A percentile compares a stretch with the other conserved stretches of the same genome.
phyloP scores from a whole-genome alignment of 2,797 vertebrate genomes.

The Gila robusta region DNA sequence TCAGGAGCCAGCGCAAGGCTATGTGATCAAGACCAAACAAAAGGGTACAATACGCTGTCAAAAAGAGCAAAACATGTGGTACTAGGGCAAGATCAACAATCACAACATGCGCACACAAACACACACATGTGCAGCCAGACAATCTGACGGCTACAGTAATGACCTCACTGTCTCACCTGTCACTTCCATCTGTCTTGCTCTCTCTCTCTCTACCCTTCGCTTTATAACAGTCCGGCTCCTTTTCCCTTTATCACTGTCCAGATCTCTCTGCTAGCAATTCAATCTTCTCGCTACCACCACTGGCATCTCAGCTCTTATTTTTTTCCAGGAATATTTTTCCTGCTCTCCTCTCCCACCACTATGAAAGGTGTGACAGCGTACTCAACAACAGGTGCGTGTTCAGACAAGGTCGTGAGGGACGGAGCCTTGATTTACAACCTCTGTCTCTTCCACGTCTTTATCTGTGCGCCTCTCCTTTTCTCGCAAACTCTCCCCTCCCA shows the following conservation, averaged over 20 bases:
- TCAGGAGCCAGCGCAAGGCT: background rate
- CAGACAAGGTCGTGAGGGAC: slow-evolving; percentile 59
- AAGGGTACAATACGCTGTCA: slow-evolving; percentile 15
- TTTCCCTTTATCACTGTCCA: slow-evolving; percentile 51
- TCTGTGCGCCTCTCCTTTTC: slow-evolving; percentile 18
- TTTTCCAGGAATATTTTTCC: slow-evolving; percentile 29
- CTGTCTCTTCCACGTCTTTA: slow-evolving; percentile 48
- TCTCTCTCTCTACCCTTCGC: background rate
- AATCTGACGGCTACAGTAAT: slow-evolving; percentile 42
- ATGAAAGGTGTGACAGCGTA: slow-evolving; percentile 45
- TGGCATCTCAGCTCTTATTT: slow-evolving; percentile 40
- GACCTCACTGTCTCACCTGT: slow-evolving; percentile 46
- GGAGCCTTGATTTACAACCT: slow-evolving; percentile 60
- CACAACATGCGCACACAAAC: slow-evolving; percentile 34
- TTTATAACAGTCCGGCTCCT: slow-evolving; percentile 46
- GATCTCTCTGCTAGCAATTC: slow-evolving; percentile 40
- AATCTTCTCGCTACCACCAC: slow-evolving; percentile 46
- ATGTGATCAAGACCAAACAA: slow-evolving; percentile 12
- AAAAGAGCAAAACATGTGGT: slow-evolving; percentile 35
- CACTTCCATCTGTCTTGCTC: slow-evolving; percentile 26
- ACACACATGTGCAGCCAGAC: slow-evolving; percentile 31
- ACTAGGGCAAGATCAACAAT: slow-evolving; percentile 21
- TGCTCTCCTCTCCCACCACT: background rate
- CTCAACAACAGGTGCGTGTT: slow-evolving; percentile 42
- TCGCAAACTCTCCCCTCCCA: slow-evolving; percentile 36